Evolutionary conservation across 1,140 invertebrate genomes (phyloP).

Genomic region (Cecropterus lyciades): DNA sequence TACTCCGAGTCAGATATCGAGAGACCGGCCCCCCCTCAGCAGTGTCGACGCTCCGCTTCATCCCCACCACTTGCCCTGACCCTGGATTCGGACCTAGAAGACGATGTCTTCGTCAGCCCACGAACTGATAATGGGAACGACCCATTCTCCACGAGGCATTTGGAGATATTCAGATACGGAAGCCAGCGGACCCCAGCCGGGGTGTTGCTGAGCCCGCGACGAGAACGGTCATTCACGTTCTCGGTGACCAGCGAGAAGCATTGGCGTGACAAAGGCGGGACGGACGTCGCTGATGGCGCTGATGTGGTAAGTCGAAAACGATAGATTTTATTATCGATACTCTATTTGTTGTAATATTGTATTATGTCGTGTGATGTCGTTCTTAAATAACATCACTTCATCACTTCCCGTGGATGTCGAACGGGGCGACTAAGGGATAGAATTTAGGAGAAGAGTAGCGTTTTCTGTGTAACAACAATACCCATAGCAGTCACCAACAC

Average conservation of each 20-base stretch:
- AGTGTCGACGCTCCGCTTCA: conserved; percentile 64
- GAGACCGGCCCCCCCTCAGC: conserved; percentile 45
- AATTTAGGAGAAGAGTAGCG: too few species aligned
- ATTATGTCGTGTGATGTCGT: too few species aligned
- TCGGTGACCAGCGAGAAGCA: conserved; percentile 72
- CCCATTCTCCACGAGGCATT: conserved; percentile 65
- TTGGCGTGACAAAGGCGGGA: conserved; percentile 77
- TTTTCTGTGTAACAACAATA: too few species aligned
- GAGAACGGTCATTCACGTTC: conserved; percentile 71
- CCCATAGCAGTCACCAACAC: too few species aligned
- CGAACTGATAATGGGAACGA: conserved; percentile 65
- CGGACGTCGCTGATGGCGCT: conserved; percentile 68
- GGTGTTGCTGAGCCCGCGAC: conserved; percentile 66
- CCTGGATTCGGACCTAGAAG: conserved; percentile 69
- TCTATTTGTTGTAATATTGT: too few species aligned
- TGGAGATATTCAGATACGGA: conserved; percentile 71
- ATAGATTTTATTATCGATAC: too few species aligned
- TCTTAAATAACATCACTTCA: too few species aligned
- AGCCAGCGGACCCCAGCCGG: conserved; percentile 69
- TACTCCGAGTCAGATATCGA: conserved; percentile 73
- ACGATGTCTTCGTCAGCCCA: conserved; percentile 71
- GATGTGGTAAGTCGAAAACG: conserved; percentile 73
- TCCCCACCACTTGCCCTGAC: conserved; percentile 64
- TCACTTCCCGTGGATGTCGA: too few species aligned
- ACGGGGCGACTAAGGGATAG: too few species aligned